Base-by-base conservation (phyloP, 2,888 invertebrate species). In the Cosmopolites sordidus region DNA sequence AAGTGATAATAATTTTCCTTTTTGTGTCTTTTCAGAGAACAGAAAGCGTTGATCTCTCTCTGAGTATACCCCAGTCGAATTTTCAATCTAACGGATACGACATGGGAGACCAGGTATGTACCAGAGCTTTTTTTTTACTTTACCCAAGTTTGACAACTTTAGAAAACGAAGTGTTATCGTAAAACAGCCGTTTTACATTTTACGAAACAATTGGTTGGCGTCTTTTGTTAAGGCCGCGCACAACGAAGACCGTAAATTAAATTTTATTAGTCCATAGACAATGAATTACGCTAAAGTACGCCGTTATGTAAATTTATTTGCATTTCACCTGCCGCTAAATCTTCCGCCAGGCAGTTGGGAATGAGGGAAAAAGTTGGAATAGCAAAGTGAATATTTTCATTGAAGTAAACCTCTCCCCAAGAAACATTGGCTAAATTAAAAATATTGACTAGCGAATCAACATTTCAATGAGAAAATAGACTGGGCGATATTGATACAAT, bases 91-190 rank as follows among this genome's bases (percentile, higher is more conserved):
- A 82, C 78, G 79, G 83, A 66, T 86, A 86, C 82, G 83, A 81
- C 74, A 86, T 86, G 85, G 82, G 83, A 72, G 87, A 87, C 75
- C 87, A 87, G 83, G 87, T 87, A 70, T 75, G 66, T 59, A 39
- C 33, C 27, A 27, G 9, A n/a, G n/a, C 27, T 27, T 27, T n/a
- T n/a, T n/a, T n/a, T n/a, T n/a, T n/a, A n/a, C n/a, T n/a, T n/a
- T n/a, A n/a, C n/a, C n/a, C n/a, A n/a, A n/a, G n/a, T n/a, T 22
- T 22, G 22, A 5, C 4, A 22, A 22, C 4, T 22, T 22, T 5
- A 22, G 8, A 22, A 22, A 22, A 22, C 8, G 22, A 3, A 22
- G 22, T 22, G 8, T n/a, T n/a, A n/a, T n/a, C n/a, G n/a, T n/a
- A n/a, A n/a, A n/a, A n/a, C n/a, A n/a, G n/a, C n/a, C n/a, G n/a